Evolutionary conservation across 1,140 invertebrate species (phyloP), one percentile per base, ranked within the genome.

Genomic region (Pseudomyrmex cubaensis): DNA sequence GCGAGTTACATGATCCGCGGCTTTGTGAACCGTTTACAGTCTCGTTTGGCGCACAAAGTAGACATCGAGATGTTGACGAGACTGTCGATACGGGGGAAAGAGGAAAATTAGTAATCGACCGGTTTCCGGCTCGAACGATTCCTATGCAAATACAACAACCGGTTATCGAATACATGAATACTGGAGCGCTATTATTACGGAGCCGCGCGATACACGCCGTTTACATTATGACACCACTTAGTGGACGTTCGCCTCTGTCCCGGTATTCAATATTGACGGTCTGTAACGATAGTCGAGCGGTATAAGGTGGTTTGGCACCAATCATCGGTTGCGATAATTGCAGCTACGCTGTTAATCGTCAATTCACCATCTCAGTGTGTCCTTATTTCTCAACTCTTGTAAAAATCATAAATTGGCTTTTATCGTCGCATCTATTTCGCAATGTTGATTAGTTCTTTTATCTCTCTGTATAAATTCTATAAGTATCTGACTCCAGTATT

Each of bases 21-120:
- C 44, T 54, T 77, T 13, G 25, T 54, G 44, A 56, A 66, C 22
- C 66, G 22, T 76, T 77, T 77, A 13, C 13, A 54, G 8, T 56
- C 25, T 52, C 5, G 48, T 15, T 25, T 20, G 12, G n/a, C 50
- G 17, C 13, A n/a, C 48, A 66, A 56, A 48, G 4, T 10, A 57
- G 13, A 56, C 25, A 25, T 5, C 2, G 74, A 48, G n/a, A 54
- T 7, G 22, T 54, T 35, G 59, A 62, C n/a, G 8, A 61, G 1
- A 35, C 35, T 4, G 7, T n/a, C 48, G 12, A 56, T 22, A 12
- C 12, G 12, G 12, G 8, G n/a, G 20, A 20, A 20, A 3, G 12
- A 7, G 13, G 54, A 77, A n/a, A 77, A 67, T 57, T 25, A 48
- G 48, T 67, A 22, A 10, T 44, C 50, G 46, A 62, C 2, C 35